Conservation (phyloP, 2,797 vertebrate genomes). For the Dryobates pubescens region DNA sequence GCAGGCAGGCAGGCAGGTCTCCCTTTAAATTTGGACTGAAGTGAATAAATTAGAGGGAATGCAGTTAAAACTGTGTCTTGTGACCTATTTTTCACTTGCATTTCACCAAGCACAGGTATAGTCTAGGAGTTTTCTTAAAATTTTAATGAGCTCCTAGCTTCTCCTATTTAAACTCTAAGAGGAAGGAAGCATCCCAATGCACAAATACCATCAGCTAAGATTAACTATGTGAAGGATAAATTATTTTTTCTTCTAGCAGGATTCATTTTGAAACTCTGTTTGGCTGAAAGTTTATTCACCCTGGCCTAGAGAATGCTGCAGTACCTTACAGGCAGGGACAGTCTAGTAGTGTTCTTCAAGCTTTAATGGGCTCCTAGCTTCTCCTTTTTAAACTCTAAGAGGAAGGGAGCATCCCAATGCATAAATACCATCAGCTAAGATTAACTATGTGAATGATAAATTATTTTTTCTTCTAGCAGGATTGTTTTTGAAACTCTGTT, state of each 20-base stretch:
- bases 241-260: not conserved
- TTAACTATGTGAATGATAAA: not conserved
- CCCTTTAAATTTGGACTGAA: constrained; percentile 32
- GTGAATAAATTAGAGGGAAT: constrained; percentile 44
- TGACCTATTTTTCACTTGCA: constrained; percentile 43
- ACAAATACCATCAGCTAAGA: not conserved
- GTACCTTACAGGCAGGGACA: not conserved
- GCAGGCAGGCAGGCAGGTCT: not conserved
- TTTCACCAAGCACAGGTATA: not conserved
- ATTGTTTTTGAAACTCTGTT: not conserved
- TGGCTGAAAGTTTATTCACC: not conserved
- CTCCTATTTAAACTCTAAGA: not conserved
- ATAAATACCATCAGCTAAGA: not conserved
- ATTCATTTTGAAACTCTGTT: not conserved
- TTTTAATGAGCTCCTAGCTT: constrained; percentile 60
- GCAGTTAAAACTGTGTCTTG: constrained; percentile 38
- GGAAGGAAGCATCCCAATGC: constrained; percentile 6
- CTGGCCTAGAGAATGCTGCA: not conserved
- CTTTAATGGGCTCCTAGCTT: constrained; percentile 59
- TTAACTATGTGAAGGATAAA: not conserved
- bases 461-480: not conserved
- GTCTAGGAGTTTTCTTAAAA: constrained; percentile 40
- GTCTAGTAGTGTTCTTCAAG: constrained; percentile 40
- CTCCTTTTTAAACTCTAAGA: not conserved
- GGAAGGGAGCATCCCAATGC: constrained; percentile 6